Base-by-base conservation (phyloP, 2,888 invertebrate species). In the Dicranocentrus wangi region DNA sequence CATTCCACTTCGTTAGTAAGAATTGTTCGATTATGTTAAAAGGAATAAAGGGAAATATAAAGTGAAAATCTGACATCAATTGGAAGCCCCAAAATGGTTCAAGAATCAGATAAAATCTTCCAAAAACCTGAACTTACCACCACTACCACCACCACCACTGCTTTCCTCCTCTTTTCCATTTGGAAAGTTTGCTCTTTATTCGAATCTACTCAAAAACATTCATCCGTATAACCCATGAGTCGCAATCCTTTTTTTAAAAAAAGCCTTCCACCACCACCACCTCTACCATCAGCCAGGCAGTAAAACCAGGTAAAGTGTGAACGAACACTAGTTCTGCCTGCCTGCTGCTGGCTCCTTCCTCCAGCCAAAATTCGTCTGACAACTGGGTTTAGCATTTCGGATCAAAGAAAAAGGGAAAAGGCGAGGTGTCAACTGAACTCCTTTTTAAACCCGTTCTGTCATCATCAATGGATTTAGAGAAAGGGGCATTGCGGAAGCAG, bases 61-160 rank as follows among this genome's bases (percentile, higher is more conserved):
- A 55, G 55, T 55, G 55, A 55, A 55, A 55, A 55, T 55, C 55
- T 55, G 55, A 55, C 55, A 55, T 55, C 55, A 55, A 55, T 55
- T 55, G 55, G 55, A 55, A 55, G 25, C 25, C 55, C 55, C 55
- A 55, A n/a, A 55, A 55, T 55, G 55, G 55, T 10, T 55, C 25
- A 25, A 19, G 55, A 55, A 55, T 55, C 55, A 23, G 55, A 55
- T 55, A 55, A 55, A 55, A 55, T 55, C 55, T 55, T 23, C 25
- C 55, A 25, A 55, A n/a, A n/a, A n/a, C 19, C 51, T 19, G 19
- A 51, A 51, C 51, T 19, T 51, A 51, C 8, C 55, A 47, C n/a
- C 47, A n/a, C n/a, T 39, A 55, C 55, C 55, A 25, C 55, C 25
- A 13, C n/a, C 55, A 55, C 55, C 10, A 23, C 2, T 25, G 15